Evolutionary conservation across 1,140 invertebrate genomes (phyloP), one percentile per base, ranked within the genome.

Genomic region (Thaumatotibia leucotreta): DNA sequence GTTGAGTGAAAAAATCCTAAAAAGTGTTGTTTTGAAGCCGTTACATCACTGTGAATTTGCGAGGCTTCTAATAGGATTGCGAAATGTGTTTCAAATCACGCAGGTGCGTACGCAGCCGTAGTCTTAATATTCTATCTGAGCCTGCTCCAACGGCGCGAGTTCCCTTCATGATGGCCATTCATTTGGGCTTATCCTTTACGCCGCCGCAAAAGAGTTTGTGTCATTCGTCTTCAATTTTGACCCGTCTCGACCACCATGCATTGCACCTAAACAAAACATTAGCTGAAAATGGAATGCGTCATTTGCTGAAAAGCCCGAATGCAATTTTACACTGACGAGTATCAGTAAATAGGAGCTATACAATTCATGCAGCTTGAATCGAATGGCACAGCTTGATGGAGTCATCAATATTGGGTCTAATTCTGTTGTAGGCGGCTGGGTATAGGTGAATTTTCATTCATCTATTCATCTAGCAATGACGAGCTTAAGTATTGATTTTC

Each of bases 71-170:
- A 84, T 85, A 83, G 80, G 82, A 84, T 82, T 81, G 79, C 79
- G 86, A 91, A 86, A 91, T 91, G 90, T 88, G 76, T 89, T 84
- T 89, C 89, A 92, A 93, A 93, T 94, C 94, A 96, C 95, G 95
- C 95, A 96, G 95, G 95, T 96, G 95, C 95, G 95, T 96, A 96
- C 95, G 96, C 96, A 96, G 94, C 92, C 95, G 94, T 95, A 94
- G 92, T 94, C 93, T 95, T 93, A 92, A 93, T 93, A 94, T 93
- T 93, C 95, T 94, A 93, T 95, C 95, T 95, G 95, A 93, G 95
- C 94, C 93, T 96, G 95, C 95, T 95, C 95, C 89, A 89, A 91
- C 84, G 83, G 61, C 88, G 89, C 88, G 86, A 86, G 80, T 78
- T 77, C 84, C 88, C 87, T 89, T 85, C 83, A 90, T 91, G 87